Evolutionary conservation across 2,888 invertebrate species (phyloP).

Genomic region (Amaurobius ferox): DNA sequence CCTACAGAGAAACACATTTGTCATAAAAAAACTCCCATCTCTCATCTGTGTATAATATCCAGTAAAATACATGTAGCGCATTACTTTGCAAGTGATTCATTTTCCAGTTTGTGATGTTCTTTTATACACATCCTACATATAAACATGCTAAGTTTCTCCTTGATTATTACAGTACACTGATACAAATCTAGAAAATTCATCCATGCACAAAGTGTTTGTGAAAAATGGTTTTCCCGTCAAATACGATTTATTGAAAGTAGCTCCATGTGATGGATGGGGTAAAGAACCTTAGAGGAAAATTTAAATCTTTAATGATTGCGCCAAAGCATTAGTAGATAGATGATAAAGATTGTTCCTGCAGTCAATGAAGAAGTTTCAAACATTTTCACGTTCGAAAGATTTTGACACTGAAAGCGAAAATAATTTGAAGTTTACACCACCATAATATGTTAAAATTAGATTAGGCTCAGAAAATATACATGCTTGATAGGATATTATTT

Average conservation of each 20-base stretch:
- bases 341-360: not conserved
- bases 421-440: not conserved
- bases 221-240: no score
- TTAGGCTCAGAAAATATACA: not conserved
- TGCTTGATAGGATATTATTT: not conserved
- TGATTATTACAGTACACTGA: no score
- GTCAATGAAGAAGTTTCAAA: not conserved
- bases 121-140: no score
- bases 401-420: not conserved
- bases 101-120: no score
- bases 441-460: not conserved
- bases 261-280: not conserved
- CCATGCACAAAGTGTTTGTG: no score
- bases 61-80: no score
- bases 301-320: not conserved
- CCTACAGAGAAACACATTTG: no score
- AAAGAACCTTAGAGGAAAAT: not conserved
- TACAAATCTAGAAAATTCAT: no score
- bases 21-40: no score
- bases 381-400: not conserved
- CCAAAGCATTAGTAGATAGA: not conserved
- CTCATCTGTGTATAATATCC: no score
- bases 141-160: no score
- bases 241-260: not conserved
- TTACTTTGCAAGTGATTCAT: no score